Percentiles rank a stretch among this genome's conserved stretches.
Conservation (phyloP, 2,797 vertebrate species). For the Manis crassicaudata region DNA sequence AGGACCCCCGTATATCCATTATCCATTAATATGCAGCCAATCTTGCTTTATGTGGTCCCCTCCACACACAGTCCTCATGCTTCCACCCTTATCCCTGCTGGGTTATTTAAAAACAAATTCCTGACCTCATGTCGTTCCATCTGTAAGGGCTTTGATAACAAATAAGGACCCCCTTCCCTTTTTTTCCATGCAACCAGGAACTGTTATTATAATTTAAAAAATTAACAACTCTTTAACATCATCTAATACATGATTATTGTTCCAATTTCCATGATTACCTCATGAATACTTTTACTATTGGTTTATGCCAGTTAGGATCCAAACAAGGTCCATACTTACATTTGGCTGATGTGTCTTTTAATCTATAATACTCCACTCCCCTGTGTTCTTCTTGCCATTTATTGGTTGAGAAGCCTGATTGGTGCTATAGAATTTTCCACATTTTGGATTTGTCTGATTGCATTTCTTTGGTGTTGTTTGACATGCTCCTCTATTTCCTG, state of each 20-base stretch:
- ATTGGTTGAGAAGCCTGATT: background rate
- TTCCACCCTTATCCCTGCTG: background rate
- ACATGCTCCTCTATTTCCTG: background rate
- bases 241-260: background rate
- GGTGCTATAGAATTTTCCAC: background rate
- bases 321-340: background rate
- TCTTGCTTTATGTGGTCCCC: background rate
- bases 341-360: background rate
- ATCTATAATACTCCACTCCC: background rate
- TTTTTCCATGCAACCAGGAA: background rate
- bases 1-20: background rate
- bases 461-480: background rate
- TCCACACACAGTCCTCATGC: no score
- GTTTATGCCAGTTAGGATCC: background rate
- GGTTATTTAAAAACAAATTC: background rate
- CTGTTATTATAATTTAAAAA: background rate
- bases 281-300: background rate
- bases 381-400: background rate
- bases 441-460: background rate
- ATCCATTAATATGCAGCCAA: no score
- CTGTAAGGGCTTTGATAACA: background rate
- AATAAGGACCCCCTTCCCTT: background rate
- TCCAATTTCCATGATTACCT: background rate
- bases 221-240: background rate
- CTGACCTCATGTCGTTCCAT: background rate